These are phyloP conservation scores for Dinoponera quadriceps DNA, from an alignment of 1,140 invertebrate species.

Conservation along the genomic window DNA sequence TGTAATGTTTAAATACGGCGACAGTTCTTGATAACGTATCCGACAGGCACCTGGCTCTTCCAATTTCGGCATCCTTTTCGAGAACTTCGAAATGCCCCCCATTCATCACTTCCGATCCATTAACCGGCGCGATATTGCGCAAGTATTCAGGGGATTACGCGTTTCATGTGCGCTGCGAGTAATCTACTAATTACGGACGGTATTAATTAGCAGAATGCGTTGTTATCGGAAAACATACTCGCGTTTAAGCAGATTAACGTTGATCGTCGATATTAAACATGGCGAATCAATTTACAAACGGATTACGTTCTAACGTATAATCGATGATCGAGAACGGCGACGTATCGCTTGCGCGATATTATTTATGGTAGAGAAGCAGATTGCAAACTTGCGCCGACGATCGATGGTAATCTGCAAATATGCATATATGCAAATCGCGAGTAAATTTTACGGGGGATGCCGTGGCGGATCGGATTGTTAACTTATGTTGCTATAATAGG, in stretches of 20 bases:
- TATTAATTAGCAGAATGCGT: conserved; percentile 59
- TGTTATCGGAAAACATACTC: conserved; percentile 55
- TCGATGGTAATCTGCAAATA: conserved; percentile 12
- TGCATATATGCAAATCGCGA: not conserved
- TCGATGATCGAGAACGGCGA: conserved; percentile 22
- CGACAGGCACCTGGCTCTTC: not conserved
- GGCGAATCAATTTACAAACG: conserved; percentile 58
- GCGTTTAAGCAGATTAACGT: conserved; percentile 56
- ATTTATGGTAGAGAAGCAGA: conserved; percentile 30
- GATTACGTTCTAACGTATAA: conserved; percentile 42
- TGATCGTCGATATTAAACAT: conserved; percentile 56
- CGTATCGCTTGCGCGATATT: conserved; percentile 16
- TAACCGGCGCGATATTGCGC: conserved; percentile 39
- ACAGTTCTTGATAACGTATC: no score
- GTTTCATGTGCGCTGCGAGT: conserved; percentile 31
- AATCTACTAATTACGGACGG: conserved; percentile 57
- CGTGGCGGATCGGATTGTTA: not conserved
- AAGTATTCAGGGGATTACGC: conserved; percentile 43
- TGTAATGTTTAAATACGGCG: no score
- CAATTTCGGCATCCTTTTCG: not conserved
- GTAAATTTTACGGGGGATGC: conserved; percentile 12
- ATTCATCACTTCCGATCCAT: conserved; percentile 36
- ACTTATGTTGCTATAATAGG: conserved; percentile 22
- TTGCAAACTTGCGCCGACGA: conserved; percentile 15
- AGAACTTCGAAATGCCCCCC: not conserved